phyloP scores from a whole-genome alignment of 2,888 invertebrate genomes.

The Chloromyia formosa region DNA sequence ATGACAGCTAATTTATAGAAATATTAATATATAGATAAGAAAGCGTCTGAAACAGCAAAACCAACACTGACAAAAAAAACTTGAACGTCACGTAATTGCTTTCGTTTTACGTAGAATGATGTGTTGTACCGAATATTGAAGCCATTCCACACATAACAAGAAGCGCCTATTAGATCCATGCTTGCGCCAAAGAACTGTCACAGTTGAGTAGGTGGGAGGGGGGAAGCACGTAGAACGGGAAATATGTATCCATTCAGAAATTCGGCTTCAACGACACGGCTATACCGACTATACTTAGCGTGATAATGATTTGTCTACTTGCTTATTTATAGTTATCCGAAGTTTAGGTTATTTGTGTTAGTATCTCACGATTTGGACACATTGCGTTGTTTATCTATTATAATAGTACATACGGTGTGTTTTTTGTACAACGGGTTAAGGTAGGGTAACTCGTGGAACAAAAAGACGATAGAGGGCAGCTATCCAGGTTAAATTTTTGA shows the following conservation, averaged over 20 bases:
- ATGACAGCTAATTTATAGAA: slow-evolving; percentile 13
- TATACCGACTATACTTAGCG: slow-evolving; percentile 21
- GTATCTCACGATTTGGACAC: too few species aligned
- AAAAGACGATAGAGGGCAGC: too few species aligned
- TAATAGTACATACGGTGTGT: too few species aligned
- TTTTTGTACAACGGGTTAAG: too few species aligned
- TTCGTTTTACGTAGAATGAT: slow-evolving; percentile 18
- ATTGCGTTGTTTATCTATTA: too few species aligned
- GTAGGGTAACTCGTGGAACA: too few species aligned
- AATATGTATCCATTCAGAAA: slow-evolving; percentile 17
- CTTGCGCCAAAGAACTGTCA: background rate
- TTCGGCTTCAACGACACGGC: background rate
- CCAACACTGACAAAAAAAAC: background rate
- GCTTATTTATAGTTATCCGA: background rate
- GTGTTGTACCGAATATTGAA: background rate
- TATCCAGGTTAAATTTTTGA: too few species aligned
- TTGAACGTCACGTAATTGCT: slow-evolving; percentile 10
- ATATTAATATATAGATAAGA: background rate
- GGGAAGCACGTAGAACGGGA: background rate
- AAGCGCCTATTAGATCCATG: background rate
- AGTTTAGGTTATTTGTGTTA: too few species aligned
- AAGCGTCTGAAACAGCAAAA: too few species aligned
- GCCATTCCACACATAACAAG: slow-evolving; percentile 25
- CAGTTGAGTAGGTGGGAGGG: background rate
- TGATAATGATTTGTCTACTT: slow-evolving; percentile 18